Evolutionary conservation across 2,113 vertebrate genomes (phyloP).

Genomic region (Sakesphorus luctuosus): DNA sequence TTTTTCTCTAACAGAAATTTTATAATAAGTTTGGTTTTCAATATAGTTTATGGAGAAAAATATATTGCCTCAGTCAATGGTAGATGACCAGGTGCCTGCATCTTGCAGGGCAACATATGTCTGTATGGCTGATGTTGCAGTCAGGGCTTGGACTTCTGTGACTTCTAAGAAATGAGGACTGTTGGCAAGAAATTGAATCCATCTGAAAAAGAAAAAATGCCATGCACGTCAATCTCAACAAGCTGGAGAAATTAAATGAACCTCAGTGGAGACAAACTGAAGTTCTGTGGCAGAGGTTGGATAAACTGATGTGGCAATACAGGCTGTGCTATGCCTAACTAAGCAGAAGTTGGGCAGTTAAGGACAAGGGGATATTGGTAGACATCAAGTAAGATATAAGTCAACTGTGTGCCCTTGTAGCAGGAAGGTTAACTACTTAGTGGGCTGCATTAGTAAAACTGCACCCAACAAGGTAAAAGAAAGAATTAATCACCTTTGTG

Average conservation of each 20-base stretch:
- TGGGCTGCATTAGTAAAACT: not conserved
- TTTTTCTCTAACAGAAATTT: not conserved
- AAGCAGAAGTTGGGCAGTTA: not conserved
- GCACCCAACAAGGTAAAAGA: not conserved
- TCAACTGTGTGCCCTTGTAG: not conserved
- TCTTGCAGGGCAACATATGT: not conserved
- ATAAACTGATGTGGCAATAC: not conserved
- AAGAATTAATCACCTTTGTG: not conserved
- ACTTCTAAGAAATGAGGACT: not conserved
- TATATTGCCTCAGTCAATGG: not conserved
- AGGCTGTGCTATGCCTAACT: not conserved
- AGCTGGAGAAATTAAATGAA: not conserved
- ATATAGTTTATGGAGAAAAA: not conserved
- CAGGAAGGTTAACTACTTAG: not conserved
- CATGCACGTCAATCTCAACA: accelerated
- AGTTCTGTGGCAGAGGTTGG: not conserved
- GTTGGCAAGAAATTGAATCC: not conserved
- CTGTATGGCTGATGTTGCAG: not conserved
- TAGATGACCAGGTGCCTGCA: not conserved
- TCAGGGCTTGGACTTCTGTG: not conserved
- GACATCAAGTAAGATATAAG: not conserved
- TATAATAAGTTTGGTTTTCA: not conserved
- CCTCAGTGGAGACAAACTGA: not conserved
- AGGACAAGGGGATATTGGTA: not conserved
- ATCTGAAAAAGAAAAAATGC: not conserved